A percentile compares a stretch with the other conserved stretches of the same genome.
Evolutionary conservation across 2,113 vertebrate genomes (phyloP).

Genomic region (Scophthalmus maximus): DNA sequence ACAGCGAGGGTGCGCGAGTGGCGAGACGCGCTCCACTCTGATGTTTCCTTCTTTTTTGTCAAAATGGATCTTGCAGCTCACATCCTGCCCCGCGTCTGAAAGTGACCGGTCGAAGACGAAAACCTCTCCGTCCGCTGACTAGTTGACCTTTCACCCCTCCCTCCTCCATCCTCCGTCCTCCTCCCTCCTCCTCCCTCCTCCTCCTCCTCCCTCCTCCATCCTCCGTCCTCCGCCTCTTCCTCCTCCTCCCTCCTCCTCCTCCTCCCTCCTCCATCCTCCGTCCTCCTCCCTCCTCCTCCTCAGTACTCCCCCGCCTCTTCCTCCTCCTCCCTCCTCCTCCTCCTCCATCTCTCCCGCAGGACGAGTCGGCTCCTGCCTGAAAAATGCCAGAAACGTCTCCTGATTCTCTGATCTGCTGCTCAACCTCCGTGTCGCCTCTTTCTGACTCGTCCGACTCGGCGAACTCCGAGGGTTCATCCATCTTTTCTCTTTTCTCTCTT

Average conservation of each 20-base stretch:
- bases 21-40: slow-evolving; percentile 13
- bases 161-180: background rate
- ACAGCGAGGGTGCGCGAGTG: slow-evolving; percentile 33
- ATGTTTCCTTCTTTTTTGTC: slow-evolving; percentile 15
- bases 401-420: background rate
- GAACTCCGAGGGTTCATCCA: background rate
- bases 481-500: background rate
- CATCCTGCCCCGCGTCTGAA: slow-evolving; percentile 20
- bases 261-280: background rate
- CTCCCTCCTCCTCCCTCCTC: background rate
- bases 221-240: too few relatives aligned
- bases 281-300: background rate
- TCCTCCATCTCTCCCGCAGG: slow-evolving; percentile 3
- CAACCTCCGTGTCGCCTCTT: background rate
- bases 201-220: background rate
- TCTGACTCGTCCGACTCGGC: background rate
- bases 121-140: slow-evolving; percentile 13
- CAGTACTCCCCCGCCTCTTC: background rate
- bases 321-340: background rate
- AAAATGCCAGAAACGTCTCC: slow-evolving; percentile 46
- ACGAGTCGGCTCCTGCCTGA: slow-evolving; percentile 52
- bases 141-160: slow-evolving; percentile 35
- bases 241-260: background rate
- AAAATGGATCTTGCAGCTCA: slow-evolving; percentile 21
- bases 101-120: background rate